Percentiles rank a stretch among this genome's conserved stretches.
phyloP scores from a whole-genome alignment of 2,888 invertebrate genomes.

The Parnassius smintheus region DNA sequence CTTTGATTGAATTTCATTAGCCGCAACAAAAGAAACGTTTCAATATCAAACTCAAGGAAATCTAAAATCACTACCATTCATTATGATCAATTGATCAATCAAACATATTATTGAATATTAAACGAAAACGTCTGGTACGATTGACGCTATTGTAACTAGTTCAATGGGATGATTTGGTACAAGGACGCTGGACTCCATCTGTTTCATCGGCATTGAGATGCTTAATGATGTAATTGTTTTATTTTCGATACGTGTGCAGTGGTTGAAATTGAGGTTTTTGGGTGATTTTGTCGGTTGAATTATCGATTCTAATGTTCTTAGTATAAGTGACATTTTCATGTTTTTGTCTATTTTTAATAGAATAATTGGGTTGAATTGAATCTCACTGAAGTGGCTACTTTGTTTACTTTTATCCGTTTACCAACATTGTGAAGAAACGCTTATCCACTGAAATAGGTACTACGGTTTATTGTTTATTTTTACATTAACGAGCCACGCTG shows the following conservation, averaged over 20 bases:
- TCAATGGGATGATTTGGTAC: constrained; percentile 16
- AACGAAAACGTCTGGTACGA: constrained; percentile 1
- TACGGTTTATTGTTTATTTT: too few species aligned
- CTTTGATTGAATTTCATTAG: too few species aligned
- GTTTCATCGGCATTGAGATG: neutral
- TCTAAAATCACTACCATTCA: constrained; percentile 10
- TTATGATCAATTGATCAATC: constrained; percentile 3
- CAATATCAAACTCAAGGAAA: neutral
- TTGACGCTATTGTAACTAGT: constrained; percentile 8
- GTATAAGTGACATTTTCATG: too few species aligned
- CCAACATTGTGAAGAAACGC: too few species aligned
- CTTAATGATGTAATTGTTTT: constrained; percentile 12
- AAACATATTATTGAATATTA: neutral
- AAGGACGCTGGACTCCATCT: constrained; percentile 12
- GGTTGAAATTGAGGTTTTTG: neutral
- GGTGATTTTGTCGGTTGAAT: too few species aligned
- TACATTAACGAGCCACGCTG: too few species aligned
- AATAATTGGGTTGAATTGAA: too few species aligned
- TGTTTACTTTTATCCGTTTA: too few species aligned
- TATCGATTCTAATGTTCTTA: too few species aligned
- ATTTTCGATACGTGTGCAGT: constrained; percentile 7
- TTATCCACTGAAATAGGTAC: too few species aligned
- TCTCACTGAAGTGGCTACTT: too few species aligned
- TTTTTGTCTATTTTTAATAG: too few species aligned
- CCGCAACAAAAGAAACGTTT: neutral